Evolutionary conservation across 2,888 invertebrate genomes (phyloP).

Genomic region (Lomographa bimaculata): DNA sequence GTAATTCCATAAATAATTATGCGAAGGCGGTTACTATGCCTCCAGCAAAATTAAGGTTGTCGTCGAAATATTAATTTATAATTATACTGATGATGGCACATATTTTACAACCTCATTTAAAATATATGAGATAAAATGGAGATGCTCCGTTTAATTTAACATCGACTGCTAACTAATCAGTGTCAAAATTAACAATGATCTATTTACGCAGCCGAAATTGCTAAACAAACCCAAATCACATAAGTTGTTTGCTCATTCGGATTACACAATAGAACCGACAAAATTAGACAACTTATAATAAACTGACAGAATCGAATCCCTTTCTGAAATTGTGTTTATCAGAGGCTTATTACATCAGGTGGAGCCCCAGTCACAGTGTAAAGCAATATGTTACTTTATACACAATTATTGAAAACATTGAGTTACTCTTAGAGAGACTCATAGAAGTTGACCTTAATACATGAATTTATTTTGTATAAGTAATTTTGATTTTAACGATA

Average conservation of each 20-base stretch:
- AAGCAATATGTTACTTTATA: constrained; percentile 3
- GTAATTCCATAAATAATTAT: constrained; percentile 25
- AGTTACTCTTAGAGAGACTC: too few relatives aligned
- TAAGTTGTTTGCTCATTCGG: constrained; percentile 56
- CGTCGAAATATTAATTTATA: constrained; percentile 2
- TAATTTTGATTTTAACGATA: too few relatives aligned
- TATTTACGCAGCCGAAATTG: constrained; percentile 53
- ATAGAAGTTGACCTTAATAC: background rate
- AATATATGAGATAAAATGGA: constrained; percentile 7
- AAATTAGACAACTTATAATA: constrained; percentile 63
- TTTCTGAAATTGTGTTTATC: constrained; percentile 59
- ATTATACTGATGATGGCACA: constrained; percentile 2
- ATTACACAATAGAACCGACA: constrained; percentile 55
- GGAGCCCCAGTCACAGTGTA: constrained; percentile 8
- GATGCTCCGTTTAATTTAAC: too few relatives aligned
- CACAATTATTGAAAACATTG: too few relatives aligned
- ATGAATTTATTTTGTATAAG: too few relatives aligned
- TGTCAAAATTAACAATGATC: constrained; percentile 34
- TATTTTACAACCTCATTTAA: constrained; percentile 7
- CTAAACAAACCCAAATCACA: constrained; percentile 55
- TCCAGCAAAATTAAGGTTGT: constrained; percentile 5
- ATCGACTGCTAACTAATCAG: constrained; percentile 4
- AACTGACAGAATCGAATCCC: constrained; percentile 56
- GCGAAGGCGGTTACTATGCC: constrained; percentile 7
- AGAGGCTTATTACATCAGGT: constrained; percentile 51